Evolutionary conservation across 2,888 invertebrate genomes (phyloP).

Genomic region (Lathronympha strigana): DNA sequence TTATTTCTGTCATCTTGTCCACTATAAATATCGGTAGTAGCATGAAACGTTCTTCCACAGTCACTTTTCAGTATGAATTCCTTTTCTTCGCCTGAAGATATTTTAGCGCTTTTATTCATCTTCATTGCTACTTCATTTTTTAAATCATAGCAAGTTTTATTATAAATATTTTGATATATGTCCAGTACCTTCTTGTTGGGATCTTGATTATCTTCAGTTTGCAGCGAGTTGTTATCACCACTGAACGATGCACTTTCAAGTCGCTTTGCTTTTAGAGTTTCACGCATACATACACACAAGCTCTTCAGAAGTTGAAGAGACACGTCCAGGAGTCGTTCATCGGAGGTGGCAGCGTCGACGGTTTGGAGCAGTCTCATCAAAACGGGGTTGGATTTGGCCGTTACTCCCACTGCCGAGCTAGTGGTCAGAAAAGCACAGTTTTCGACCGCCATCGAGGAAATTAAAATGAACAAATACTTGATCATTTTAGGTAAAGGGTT

Average conservation of each 20-base stretch:
- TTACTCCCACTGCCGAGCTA: constrained; percentile 31
- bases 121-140: constrained; percentile 54
- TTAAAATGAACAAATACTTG: constrained; percentile 46
- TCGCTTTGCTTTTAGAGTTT: constrained; percentile 55
- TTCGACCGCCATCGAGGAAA: constrained; percentile 47
- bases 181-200: constrained; percentile 50
- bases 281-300: constrained; percentile 69
- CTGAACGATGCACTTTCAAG: constrained; percentile 49
- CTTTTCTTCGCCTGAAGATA: constrained; percentile 42
- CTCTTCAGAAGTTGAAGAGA: constrained; percentile 68
- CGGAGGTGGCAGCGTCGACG: constrained; percentile 63
- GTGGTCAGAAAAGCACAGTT: constrained; percentile 49
- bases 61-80: constrained; percentile 45
- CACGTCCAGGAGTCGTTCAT: constrained; percentile 64
- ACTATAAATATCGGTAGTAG: neutral
- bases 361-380: constrained; percentile 63
- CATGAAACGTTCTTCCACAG: constrained; percentile 44
- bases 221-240: constrained; percentile 49
- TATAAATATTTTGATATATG: constrained; percentile 66
- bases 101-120: constrained; percentile 45
- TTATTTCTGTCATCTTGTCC: neutral
- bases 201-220: constrained; percentile 44
- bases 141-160: constrained; percentile 64
- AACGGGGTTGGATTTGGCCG: constrained; percentile 56
- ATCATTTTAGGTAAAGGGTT: constrained; percentile 59